Evolutionary conservation across 2,888 invertebrate genomes (phyloP).

Genomic region (Leptarthrus brevirostris): DNA sequence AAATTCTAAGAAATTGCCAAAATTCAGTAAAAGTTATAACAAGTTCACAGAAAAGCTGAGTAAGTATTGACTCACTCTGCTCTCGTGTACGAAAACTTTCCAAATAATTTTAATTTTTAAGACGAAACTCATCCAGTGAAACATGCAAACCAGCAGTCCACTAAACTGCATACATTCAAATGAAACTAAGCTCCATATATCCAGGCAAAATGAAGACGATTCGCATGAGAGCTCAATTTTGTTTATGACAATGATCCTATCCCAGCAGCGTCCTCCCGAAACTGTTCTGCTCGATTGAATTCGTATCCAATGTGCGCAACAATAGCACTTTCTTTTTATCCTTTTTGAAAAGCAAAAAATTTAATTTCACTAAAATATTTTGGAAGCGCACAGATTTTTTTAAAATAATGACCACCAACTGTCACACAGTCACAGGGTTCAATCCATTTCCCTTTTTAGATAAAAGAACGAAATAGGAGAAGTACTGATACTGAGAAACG

Average conservation of each 20-base stretch:
- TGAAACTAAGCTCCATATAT: too few relatives aligned
- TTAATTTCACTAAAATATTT: slow-evolving; percentile 48
- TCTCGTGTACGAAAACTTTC: too few relatives aligned
- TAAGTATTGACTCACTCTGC: too few relatives aligned
- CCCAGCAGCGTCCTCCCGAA: not conserved
- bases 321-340: not conserved
- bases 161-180: too few relatives aligned
- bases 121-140: too few relatives aligned
- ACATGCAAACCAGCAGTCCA: too few relatives aligned
- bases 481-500: not conserved
- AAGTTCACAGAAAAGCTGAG: too few relatives aligned
- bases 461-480: not conserved
- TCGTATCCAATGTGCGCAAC: not conserved
- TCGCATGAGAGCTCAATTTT: not conserved
- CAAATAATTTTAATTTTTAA: too few relatives aligned
- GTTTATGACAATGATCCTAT: not conserved
- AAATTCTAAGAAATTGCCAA: too few relatives aligned
- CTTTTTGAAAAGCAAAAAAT: slow-evolving; percentile 7
- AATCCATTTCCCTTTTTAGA: not conserved
- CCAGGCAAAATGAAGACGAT: not conserved
- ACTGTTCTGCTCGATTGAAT: not conserved
- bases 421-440: not conserved
- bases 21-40: too few relatives aligned
- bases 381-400: slow-evolving; percentile 1
- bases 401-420: not conserved